Evolutionary conservation across 1,140 invertebrate species (phyloP), one percentile per base, ranked within the genome.

Genomic region (Wasmannia auropunctata): DNA sequence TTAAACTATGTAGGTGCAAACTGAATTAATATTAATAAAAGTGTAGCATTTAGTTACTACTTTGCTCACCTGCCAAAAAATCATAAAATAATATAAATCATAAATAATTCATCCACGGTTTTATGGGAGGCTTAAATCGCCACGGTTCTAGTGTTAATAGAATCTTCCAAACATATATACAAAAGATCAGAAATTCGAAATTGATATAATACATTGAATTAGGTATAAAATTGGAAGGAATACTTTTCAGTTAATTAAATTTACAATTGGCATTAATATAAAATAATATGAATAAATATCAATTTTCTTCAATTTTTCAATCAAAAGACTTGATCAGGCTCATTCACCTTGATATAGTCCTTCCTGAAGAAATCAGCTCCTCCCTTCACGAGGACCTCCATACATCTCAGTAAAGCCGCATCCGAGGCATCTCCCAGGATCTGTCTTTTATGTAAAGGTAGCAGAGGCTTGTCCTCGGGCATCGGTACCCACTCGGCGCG

Each of bases 371-470:
- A 96, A 95, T 98, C 96, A 0, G 99, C 98, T 93, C 99, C 98
- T 25, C 98, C 98, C 37, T 98, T 96, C 67, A 98, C 98, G 63
- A 99, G 95, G 19, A 90, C 80, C 96, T 99, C 98, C 97, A 99
- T 98, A 95, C 98, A 99, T 94, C 99, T 99, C 63, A 99, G 96
- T 19, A 99, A 96, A 89, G 99, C 99, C 74, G 98, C 98, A 95
- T 99, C 99, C 0, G 98, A 99, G 58, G 99, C 99, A 93, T 98
- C 98, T 90, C 98, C 98, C 63, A 99, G 95, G 93, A 99, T 98
- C 46, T 97, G 96, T 70, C 91, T 88, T 91, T 97, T 97, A 19
- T 97, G 93, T 70, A 97, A 95, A 0, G 97, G 96, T 10, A 96
- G 94, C 62, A 94, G 91, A 89, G 97, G 96, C n/a, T 95, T 95